Evolutionary conservation across 2,888 invertebrate genomes (phyloP).

Genomic region (Dascillus cervinus): DNA sequence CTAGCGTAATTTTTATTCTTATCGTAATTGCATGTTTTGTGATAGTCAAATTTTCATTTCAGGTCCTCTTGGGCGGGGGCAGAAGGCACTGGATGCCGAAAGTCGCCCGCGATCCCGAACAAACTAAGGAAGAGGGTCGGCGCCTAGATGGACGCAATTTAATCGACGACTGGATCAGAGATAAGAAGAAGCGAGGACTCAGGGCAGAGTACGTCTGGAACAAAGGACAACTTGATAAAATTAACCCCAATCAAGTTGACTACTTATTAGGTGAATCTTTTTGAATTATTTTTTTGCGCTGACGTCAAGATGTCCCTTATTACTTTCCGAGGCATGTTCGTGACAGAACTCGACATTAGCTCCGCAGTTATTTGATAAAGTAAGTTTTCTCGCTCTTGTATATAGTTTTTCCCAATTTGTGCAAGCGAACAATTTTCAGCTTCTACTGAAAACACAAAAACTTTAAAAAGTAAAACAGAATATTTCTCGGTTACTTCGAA

Average conservation of each 20-base stretch:
- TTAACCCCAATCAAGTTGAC: conserved; percentile 63
- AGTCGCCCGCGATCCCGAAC: conserved; percentile 62
- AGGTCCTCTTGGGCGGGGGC: conserved; percentile 76
- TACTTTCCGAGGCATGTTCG: no score
- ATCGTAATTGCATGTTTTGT: no score
- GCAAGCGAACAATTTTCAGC: no score
- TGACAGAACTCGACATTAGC: neutral
- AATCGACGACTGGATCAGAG: conserved; percentile 71
- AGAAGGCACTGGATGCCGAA: conserved; percentile 68
- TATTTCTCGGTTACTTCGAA: no score
- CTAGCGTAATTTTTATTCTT: no score
- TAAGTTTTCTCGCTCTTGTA: no score
- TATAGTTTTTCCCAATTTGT: no score
- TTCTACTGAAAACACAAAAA: no score
- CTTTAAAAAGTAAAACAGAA: no score
- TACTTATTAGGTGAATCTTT: conserved; percentile 59
- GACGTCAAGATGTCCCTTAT: no score
- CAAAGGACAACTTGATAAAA: conserved; percentile 60
- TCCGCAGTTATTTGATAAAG: neutral
- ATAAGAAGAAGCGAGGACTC: conserved; percentile 60
- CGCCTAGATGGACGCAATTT: conserved; percentile 70
- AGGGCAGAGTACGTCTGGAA: conserved; percentile 67
- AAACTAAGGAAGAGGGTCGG: conserved; percentile 61
- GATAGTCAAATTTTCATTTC: conserved; percentile 13
- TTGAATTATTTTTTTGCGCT: neutral